Evolutionary conservation across 2,888 invertebrate species (phyloP).

Genomic region (Lasioglossum figueresi): DNA sequence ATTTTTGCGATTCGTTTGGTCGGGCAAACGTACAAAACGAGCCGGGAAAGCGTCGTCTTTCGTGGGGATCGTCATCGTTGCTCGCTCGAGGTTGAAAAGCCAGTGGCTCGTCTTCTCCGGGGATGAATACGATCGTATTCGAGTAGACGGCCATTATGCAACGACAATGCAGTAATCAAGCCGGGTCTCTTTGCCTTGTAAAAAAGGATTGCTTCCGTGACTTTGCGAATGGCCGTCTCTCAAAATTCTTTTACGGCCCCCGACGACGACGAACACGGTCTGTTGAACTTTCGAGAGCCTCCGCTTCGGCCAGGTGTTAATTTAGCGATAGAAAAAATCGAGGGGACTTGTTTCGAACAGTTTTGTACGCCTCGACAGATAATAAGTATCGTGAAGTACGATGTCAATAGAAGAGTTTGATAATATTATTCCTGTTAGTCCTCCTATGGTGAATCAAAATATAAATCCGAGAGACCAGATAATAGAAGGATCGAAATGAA

Average conservation of each 20-base stretch:
- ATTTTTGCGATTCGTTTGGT: conserved; percentile 32
- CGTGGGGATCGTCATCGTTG: conserved; percentile 21
- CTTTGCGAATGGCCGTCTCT: conserved; percentile 28
- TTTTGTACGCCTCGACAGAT: not conserved
- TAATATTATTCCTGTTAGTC: too few relatives aligned
- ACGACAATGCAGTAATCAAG: conserved; percentile 69
- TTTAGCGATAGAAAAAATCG: conserved; percentile 13
- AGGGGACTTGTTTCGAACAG: not conserved
- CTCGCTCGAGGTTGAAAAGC: conserved; percentile 23
- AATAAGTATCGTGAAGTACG: too few relatives aligned
- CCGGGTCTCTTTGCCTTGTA: conserved; percentile 52
- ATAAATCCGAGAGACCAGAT: too few relatives aligned
- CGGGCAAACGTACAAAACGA: conserved; percentile 4
- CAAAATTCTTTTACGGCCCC: conserved; percentile 33
- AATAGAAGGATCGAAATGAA: too few relatives aligned
- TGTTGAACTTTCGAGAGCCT: conserved; percentile 40
- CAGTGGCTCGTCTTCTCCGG: conserved; percentile 18
- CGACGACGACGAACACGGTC: conserved; percentile 14
- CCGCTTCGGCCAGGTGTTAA: conserved; percentile 28
- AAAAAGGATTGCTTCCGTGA: conserved; percentile 53
- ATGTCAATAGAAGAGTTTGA: too few relatives aligned
- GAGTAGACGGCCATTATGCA: conserved; percentile 53
- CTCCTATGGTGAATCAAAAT: too few relatives aligned
- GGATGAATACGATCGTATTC: conserved; percentile 51
- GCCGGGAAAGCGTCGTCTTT: not conserved